Evolutionary conservation across 2,113 vertebrate genomes (phyloP).

Genomic region (Dicentrarchus labrax): DNA sequence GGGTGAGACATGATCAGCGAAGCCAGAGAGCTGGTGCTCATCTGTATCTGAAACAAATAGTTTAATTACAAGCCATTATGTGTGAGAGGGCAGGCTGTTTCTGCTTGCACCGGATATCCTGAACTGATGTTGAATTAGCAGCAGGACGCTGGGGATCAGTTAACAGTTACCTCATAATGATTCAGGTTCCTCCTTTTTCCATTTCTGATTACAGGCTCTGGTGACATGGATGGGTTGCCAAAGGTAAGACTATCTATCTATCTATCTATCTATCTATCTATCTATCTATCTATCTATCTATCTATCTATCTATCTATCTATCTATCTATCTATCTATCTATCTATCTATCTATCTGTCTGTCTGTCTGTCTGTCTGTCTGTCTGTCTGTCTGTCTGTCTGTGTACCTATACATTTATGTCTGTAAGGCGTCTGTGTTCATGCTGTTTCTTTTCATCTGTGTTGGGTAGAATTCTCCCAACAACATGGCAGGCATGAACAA

Average conservation of each 20-base stretch:
- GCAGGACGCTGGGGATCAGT: not conserved
- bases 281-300: not conserved
- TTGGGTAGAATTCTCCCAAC: constrained; percentile 90
- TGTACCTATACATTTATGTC: not conserved
- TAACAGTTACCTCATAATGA: constrained; percentile 6
- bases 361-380: not conserved
- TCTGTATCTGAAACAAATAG: constrained; percentile 70
- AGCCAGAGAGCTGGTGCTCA: constrained; percentile 54
- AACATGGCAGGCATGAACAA: constrained; percentile 92
- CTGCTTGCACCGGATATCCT: constrained; percentile 29
- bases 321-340: too few relatives aligned
- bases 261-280: not conserved
- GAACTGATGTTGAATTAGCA: constrained; percentile 6
- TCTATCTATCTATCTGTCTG: not conserved
- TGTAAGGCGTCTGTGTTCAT: not conserved
- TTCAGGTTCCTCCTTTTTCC: constrained; percentile 8
- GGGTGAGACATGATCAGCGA: constrained; percentile 53
- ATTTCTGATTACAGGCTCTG: constrained; percentile 85
- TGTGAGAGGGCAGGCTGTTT: constrained; percentile 28
- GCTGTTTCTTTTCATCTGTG: constrained; percentile 5
- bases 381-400: not conserved
- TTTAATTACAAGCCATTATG: constrained; percentile 65
- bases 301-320: too few relatives aligned
- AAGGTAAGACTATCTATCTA: constrained; percentile 85
- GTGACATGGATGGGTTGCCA: constrained; percentile 93